Conservation (phyloP, 2,113 vertebrate genomes). For the Passer domesticus region DNA sequence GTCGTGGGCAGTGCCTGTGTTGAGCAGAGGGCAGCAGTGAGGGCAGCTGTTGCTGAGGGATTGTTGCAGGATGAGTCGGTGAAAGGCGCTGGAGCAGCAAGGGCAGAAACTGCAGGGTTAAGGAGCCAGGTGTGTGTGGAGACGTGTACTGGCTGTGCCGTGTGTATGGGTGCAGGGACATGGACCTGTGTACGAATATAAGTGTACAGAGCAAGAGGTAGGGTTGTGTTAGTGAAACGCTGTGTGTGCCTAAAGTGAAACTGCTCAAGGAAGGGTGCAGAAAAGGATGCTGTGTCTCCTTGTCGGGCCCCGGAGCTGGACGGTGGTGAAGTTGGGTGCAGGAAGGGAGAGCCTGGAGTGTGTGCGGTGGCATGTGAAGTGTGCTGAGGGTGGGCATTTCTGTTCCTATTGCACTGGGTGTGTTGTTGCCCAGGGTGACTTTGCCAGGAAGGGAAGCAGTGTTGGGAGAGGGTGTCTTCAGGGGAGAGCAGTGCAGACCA, state of each 20-base stretch:
- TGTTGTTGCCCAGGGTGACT: not conserved
- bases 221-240: accelerated
- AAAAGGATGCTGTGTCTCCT: not conserved
- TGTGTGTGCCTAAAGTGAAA: not conserved
- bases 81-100: accelerated
- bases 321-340: accelerated
- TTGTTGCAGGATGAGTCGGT: not conserved
- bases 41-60: not conserved
- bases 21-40: not conserved
- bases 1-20: not conserved
- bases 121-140: accelerated
- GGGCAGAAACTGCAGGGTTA: not conserved
- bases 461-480: not conserved
- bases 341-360: not conserved
- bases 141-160: accelerated
- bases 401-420: not conserved
- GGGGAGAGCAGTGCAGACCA: not conserved
- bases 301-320: accelerated
- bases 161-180: accelerated
- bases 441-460: accelerated
- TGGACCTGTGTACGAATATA: not conserved
- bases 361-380: accelerated
- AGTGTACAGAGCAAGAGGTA: accelerated
- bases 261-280: accelerated
- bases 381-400: not conserved